phyloP scores from a whole-genome alignment of 2,888 invertebrate species.

The Tetragonisca angustula region DNA sequence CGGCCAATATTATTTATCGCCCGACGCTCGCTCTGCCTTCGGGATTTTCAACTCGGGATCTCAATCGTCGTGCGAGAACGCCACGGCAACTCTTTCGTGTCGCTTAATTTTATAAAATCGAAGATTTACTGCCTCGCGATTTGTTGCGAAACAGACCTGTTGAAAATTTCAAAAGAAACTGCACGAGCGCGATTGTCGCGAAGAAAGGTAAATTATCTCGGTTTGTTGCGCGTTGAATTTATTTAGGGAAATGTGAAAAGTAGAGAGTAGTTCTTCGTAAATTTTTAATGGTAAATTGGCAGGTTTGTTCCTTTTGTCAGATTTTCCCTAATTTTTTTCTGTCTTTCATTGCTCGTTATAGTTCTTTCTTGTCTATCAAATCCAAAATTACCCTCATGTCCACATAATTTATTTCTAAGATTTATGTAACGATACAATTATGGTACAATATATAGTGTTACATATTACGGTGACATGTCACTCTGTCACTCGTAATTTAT shows the following conservation, averaged over 20 bases:
- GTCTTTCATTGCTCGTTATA: no score
- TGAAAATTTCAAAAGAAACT: background rate
- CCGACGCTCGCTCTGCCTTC: background rate
- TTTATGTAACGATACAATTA: no score
- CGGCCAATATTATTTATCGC: slow-evolving; percentile 46
- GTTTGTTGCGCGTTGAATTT: background rate
- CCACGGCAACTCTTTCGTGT: background rate
- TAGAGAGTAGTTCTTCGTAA: background rate
- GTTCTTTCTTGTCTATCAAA: no score
- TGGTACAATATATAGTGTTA: no score
- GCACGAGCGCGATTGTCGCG: background rate
- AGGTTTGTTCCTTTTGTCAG: background rate
- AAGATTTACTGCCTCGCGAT: background rate
- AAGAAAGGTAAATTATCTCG: background rate
- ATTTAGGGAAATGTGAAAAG: background rate
- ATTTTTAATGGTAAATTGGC: background rate
- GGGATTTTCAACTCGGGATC: slow-evolving; percentile 5
- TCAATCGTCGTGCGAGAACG: background rate
- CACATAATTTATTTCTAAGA: no score
- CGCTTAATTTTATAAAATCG: background rate
- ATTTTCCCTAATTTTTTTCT: no score
- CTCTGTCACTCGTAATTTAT: no score
- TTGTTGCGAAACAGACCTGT: background rate
- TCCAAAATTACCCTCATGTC: no score
- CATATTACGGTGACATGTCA: no score